Evolutionary conservation across 1,140 invertebrate species (phyloP).

Genomic region (Drosophila chauvacae): DNA sequence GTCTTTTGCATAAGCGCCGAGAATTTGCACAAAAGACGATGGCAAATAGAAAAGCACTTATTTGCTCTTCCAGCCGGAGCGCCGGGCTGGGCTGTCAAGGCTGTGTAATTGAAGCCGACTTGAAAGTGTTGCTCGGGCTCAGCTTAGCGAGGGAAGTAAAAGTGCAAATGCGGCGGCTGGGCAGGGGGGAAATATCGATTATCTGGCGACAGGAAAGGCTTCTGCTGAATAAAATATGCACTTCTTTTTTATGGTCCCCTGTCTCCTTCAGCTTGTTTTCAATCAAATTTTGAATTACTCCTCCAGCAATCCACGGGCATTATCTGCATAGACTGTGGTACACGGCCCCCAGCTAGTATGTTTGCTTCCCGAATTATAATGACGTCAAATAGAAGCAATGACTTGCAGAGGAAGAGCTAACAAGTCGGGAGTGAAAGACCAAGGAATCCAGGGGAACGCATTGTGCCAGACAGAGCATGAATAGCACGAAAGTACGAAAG

Average conservation of each 20-base stretch:
- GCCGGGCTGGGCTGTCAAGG: constrained; percentile 17
- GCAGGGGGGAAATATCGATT: constrained; percentile 49
- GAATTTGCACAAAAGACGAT: constrained; percentile 59
- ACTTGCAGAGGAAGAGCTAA: constrained; percentile 51
- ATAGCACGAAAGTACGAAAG: constrained; percentile 25
- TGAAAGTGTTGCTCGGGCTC: constrained; percentile 52
- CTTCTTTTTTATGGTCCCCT: constrained; percentile 22
- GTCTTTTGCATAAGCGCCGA: constrained; percentile 69
- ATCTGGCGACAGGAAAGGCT: constrained; percentile 18
- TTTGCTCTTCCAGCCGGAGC: constrained; percentile 38
- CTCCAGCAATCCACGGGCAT: constrained; percentile 19
- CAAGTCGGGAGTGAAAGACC: constrained; percentile 58
- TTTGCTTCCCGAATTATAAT: constrained; percentile 54
- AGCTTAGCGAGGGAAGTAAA: constrained; percentile 20
- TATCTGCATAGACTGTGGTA: constrained; percentile 23
- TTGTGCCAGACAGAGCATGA: constrained; percentile 63
- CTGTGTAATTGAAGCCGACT: constrained; percentile 75
- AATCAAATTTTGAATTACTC: constrained; percentile 38
- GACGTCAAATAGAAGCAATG: constrained; percentile 63
- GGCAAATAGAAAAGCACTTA: constrained; percentile 72
- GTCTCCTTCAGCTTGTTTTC: constrained; percentile 21
- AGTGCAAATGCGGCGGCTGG: constrained; percentile 12
- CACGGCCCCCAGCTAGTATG: constrained; percentile 6
- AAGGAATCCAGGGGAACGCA: constrained; percentile 33
- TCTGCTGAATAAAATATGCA: constrained; percentile 37